Conservation (phyloP, 1,140 invertebrate species). For the Arion vulgaris region DNA sequence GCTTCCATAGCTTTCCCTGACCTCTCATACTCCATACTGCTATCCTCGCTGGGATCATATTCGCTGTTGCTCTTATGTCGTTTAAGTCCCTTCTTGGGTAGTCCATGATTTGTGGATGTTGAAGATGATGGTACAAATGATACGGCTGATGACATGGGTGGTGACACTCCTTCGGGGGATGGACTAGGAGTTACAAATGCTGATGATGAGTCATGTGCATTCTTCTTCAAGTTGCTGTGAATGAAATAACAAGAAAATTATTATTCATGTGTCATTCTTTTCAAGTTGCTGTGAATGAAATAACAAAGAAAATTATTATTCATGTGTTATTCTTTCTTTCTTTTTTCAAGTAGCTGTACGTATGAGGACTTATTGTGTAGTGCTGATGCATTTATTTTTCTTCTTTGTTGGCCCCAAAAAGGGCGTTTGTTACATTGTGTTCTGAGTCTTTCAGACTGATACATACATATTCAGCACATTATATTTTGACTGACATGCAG, state of each 20-base stretch:
- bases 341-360: conserved; percentile 22
- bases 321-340: conserved; percentile 21
- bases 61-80: conserved; percentile 17
- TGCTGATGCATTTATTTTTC: no score
- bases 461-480: no score
- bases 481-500: no score
- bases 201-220: conserved; percentile 34
- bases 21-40: neutral
- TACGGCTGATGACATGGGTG: neutral
- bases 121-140: neutral
- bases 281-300: conserved; percentile 25
- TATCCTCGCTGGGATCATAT: neutral
- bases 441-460: no score
- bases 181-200: conserved; percentile 38
- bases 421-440: no score
- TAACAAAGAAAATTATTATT: neutral
- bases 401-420: no score
- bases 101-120: neutral
- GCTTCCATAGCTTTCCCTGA: neutral
- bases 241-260: neutral
- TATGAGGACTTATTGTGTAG: no score
- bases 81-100: neutral
- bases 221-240: conserved; percentile 31
- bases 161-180: conserved; percentile 23
- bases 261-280: conserved; percentile 30